phyloP scores from a whole-genome alignment of 2,797 vertebrate species.

The Schizopygopsis pylzovi region DNA sequence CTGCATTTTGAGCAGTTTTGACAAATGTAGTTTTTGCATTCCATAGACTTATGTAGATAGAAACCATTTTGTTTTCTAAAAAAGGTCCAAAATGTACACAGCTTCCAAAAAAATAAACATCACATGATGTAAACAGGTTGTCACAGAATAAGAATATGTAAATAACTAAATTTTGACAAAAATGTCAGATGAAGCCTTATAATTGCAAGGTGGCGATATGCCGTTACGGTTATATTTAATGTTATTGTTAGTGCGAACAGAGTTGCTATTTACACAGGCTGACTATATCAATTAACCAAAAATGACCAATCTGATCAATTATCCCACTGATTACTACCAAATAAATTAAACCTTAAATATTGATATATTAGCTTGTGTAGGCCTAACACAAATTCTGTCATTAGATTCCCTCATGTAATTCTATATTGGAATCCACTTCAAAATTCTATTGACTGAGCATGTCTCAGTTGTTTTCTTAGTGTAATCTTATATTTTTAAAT shows the following conservation, averaged over 20 bases:
- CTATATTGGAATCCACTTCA: neutral
- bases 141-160: too few relatives aligned
- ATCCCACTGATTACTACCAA: neutral
- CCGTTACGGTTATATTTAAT: too few relatives aligned
- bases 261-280: neutral
- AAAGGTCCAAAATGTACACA: too few relatives aligned
- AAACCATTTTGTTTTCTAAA: too few relatives aligned
- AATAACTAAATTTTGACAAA: too few relatives aligned
- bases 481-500: neutral
- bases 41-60: too few relatives aligned
- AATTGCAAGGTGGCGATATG: too few relatives aligned
- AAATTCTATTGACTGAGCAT: neutral
- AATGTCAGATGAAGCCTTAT: too few relatives aligned
- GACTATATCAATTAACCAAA: neutral
- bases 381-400: neutral
- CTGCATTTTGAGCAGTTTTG: too few relatives aligned
- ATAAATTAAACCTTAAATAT: constrained; percentile 22
- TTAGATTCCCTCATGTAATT: constrained; percentile 1
- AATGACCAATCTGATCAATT: neutral
- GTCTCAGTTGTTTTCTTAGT: neutral
- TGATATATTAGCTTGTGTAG: constrained; percentile 16
- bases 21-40: too few relatives aligned
- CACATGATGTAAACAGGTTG: too few relatives aligned
- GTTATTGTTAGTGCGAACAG: neutral
- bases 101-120: too few relatives aligned